Evolutionary conservation across 1,140 invertebrate species (phyloP), one percentile per base, ranked within the genome.

Genomic region (Pentalonia nigronervosa): DNA sequence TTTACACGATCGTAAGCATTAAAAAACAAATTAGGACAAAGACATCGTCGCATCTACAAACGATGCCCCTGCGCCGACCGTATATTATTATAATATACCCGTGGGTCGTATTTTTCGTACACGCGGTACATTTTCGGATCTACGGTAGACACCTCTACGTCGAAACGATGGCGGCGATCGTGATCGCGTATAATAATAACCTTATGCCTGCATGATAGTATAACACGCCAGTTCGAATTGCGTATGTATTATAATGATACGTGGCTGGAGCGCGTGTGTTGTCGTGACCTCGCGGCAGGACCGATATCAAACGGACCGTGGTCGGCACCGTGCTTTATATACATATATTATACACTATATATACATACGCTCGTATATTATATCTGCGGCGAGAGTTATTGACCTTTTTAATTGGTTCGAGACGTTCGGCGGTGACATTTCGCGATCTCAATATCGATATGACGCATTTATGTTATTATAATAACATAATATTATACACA

Each of bases 321-420:
- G 41, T 91, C 30, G 90, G 48, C 53, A 17, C 25, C 30, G 45
- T n/a, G 60, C 11, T 7, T 76, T 7, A 76, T 25, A 48, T 53
- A 53, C 20, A 3, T 7, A 30, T 30, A 56, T 25, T 56, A 56
- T 56, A 25, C 8, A 41, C 41, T 41, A 41, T 56, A n/a, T n/a
- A 67, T 9, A n/a, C 60, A 4, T n/a, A 41, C 41, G 41, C 90
- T 17, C 17, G 25, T n/a, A 14, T 36, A 50, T 48, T 48, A 48
- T 56, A n/a, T 67, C 20, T n/a, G 17, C 41, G 48, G n/a, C 48
- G 45, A 81, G 87, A 81, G 90, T 91, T 91, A 91, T 91, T 91
- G 90, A 91, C 90, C 90, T 91, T 91, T 91, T 91, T 81, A 91
- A 91, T 91, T 91, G 90, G 90, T 91, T 34, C 90, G 90, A 91